Evolutionary conservation across 2,888 invertebrate genomes (phyloP), one percentile per base, ranked within the genome.

Genomic region (Plutella xylostella): DNA sequence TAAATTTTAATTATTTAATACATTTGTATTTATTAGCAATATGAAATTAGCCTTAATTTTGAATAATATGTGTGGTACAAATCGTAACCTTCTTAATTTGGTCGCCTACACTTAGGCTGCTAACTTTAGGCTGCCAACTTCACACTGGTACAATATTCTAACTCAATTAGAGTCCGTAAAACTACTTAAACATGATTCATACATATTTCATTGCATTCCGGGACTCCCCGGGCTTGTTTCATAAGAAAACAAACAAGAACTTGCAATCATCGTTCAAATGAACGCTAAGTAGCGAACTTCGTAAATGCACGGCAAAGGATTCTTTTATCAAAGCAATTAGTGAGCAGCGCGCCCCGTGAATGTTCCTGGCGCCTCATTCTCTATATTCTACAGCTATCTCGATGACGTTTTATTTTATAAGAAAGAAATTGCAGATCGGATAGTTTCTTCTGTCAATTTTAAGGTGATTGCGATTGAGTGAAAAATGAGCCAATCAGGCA

Each of bases 301-400:
- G 56, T 58, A 55, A 61, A 63, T 57, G 60, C 59, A 56, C 58
- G 54, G 55, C 31, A 41, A 48, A 55, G 55, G 45, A 42, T 46
- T 47, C 51, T 64, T 60, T 64, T 62, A 61, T 59, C 55, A 52
- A 54, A 56, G 56, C 63, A 62, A 63, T 64, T 65, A 62, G 54
- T 55, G 41, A 57, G 57, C 52, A 57, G 55, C 56, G 55, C 46
- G 48, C 28, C 30, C 28, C 17, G 19, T 11, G 18, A 39, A 14
- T 15, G 7, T 25, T 39, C 38, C n/a, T 14, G 7, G 33, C 14
- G 15, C 33, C 33, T 15, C 2, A 15, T n/a, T 3, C 15, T 15
- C 33, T 15, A 33, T 14, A 9, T 7, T 5, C 17, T 25, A 25
- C 6, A 25, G 11, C 25, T 11, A 5, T 25, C 11, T 7, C 11